A percentile compares a stretch with the other conserved stretches of the same genome.
These are phyloP conservation scores for Fragum whitleyi DNA, from an alignment of 2,888 invertebrate species.

Conservation along the genomic window DNA sequence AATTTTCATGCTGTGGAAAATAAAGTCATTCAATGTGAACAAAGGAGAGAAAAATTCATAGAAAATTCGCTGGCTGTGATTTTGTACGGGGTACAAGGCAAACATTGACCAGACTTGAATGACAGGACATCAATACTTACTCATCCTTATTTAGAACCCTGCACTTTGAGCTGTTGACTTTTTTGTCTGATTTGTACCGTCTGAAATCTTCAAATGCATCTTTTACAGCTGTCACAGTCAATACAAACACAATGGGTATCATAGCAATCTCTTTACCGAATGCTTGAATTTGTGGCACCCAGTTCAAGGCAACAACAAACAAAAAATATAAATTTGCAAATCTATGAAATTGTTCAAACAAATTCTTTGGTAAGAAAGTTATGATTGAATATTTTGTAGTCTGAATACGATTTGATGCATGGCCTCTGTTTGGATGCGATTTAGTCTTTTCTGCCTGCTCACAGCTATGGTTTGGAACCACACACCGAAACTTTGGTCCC, in stretches of 20 bases:
- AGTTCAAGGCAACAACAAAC: conserved; percentile 97
- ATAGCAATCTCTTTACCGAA: conserved; percentile 98
- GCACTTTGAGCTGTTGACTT: conserved; percentile 97
- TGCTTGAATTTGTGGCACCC: conserved; percentile 94
- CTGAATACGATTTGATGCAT: conserved; percentile 77
- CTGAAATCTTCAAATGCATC: conserved; percentile 97
- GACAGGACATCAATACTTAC: conserved; percentile 16
- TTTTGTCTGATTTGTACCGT: conserved; percentile 94
- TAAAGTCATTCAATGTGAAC: too few species aligned
- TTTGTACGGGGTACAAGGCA: too few species aligned
- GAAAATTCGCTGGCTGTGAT: too few species aligned
- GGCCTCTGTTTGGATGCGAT: conserved; percentile 78
- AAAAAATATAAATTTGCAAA: conserved; percentile 99
- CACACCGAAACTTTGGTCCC: conserved; percentile 70
- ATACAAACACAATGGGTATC: conserved; percentile 97
- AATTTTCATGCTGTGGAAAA: too few species aligned
- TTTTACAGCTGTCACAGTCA: conserved; percentile 96
- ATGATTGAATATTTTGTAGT: conserved; percentile 93
- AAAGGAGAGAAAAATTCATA: too few species aligned
- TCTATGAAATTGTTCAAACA: conserved; percentile 98
- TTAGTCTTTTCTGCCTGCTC: conserved; percentile 52
- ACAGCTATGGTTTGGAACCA: conserved; percentile 76
- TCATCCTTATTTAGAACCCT: conserved; percentile 90
- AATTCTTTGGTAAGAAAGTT: conserved; percentile 97
- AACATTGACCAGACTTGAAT: too few species aligned